phyloP scores from a whole-genome alignment of 2,797 vertebrate genomes.

The Anisognathus igniventris region DNA sequence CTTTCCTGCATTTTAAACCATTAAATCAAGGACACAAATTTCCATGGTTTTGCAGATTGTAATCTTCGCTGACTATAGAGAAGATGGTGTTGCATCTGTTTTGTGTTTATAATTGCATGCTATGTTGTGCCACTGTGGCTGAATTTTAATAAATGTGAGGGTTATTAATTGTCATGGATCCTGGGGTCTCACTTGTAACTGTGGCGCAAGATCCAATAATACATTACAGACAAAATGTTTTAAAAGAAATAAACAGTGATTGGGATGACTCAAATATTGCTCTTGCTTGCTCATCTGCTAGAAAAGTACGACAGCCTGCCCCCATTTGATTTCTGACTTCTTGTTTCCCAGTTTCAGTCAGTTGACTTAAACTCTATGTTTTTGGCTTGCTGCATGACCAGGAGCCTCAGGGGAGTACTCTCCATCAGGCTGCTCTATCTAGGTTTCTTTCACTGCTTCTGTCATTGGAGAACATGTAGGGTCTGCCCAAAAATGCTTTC shows the following conservation, averaged over 20 bases:
- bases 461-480: fast-evolving
- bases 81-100: conserved; percentile 41
- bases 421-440: background rate
- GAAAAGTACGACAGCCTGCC: background rate
- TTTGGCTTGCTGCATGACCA: background rate
- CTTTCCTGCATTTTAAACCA: conserved; percentile 57
- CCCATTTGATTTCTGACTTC: background rate
- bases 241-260: background rate
- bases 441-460: background rate
- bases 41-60: conserved; percentile 55
- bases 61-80: conserved; percentile 22
- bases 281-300: background rate
- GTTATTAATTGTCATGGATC: conserved; percentile 10
- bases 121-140: conserved; percentile 25
- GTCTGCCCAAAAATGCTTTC: background rate
- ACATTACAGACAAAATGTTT: background rate
- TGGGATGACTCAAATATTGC: background rate
- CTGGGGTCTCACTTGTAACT: background rate
- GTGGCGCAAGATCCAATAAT: background rate
- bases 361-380: background rate
- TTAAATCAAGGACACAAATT: conserved; percentile 55
- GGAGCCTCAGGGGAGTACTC: background rate
- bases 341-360: background rate
- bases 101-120: conserved; percentile 35
- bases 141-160: conserved; percentile 32